Evolutionary conservation across 2,113 vertebrate species (phyloP), one percentile per base, ranked within the genome.

Genomic region (Murina feae): DNA sequence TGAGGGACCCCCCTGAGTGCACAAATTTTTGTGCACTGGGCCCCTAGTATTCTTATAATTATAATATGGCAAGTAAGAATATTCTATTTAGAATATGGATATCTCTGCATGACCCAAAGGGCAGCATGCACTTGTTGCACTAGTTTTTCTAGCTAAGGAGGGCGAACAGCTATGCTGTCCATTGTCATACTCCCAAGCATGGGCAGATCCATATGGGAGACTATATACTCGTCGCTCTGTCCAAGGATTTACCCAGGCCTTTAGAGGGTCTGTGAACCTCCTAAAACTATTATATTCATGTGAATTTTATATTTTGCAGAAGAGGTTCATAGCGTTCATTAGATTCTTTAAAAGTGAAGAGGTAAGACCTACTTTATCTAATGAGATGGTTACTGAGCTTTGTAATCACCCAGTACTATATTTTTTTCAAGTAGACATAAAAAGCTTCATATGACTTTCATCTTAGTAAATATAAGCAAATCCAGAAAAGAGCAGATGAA

Each of bases 301-400:
- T 60, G 55, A 80, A 37, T 37, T 87, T 42, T 25, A 58, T 58
- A 39, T 79, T 90, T 35, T 68, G 35, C 30, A 88, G 63, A 91
- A 82, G 25, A 75, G 20, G 71, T 47, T 72, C 69, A 72, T 17
- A 53, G 21, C 42, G 89, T 75, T 93, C 35, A 91, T 60, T 72
- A 12, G 39, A 88, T 69, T 68, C 6, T 85, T 80, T n/a, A 58
- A 74, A 78, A 60, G 23, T 60, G 71, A 96, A 90, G 23, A 51
- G 11, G 20, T 13, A 79, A 75, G 14, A 84, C 32, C 39, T n/a
- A 18, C 13, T 84, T 30, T 35, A 84, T 53, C 14, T 71, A 37
- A 53, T 58, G 58, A 2, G 18, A 72, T 7, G 13, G 16, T 16
- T 68, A 74, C 30, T 66, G 49, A 58, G 2, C 55, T 85, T 84